Evolutionary conservation across 2,113 vertebrate species (phyloP), one percentile per base, ranked within the genome.

Genomic region (Ctenodactylus gundi): DNA sequence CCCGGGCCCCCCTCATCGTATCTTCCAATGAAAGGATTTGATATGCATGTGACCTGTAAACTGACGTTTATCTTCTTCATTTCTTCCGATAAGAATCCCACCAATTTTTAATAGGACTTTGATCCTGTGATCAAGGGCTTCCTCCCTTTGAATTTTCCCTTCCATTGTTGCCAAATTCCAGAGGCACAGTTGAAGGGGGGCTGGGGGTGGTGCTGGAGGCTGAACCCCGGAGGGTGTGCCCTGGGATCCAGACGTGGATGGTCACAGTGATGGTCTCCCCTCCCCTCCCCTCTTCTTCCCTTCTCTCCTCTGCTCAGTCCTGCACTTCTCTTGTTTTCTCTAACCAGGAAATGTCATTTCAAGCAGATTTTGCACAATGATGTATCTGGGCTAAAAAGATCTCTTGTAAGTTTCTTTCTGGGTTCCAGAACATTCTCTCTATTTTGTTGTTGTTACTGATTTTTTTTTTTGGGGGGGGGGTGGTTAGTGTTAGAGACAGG

Each of bases 131-230:
- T 91, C 85, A 91, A 91, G 44, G 51, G 17, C 11, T 68, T 70
- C 31, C 65, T 92, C 29, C n/a, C 31, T 95, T 90, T 83, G 29
- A 68, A 76, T 46, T 90, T 94, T 44, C 21, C n/a, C 21, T 91
- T 73, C 49, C 72, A 67, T 58, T 92, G 83, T 58, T 92, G 83
- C 68, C 95, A 94, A 88, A 94, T 91, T 89, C 81, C 25, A 94
- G 5, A 39, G 53, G 7, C 29, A 25, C 88, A 77, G 67, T n/a
- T n/a, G n/a, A n/a, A n/a, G n/a, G n/a, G n/a, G n/a, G n/a, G n/a
- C n/a, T n/a, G n/a, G n/a, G n/a, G n/a, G n/a, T n/a, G n/a, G n/a
- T n/a, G n/a, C n/a, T n/a, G n/a, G n/a, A n/a, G n/a, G n/a, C n/a
- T n/a, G n/a, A n/a, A n/a, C n/a, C n/a, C n/a, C n/a, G n/a, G n/a